Evolutionary conservation across 1,140 invertebrate species (phyloP).

Genomic region (Agrypnia vestita): DNA sequence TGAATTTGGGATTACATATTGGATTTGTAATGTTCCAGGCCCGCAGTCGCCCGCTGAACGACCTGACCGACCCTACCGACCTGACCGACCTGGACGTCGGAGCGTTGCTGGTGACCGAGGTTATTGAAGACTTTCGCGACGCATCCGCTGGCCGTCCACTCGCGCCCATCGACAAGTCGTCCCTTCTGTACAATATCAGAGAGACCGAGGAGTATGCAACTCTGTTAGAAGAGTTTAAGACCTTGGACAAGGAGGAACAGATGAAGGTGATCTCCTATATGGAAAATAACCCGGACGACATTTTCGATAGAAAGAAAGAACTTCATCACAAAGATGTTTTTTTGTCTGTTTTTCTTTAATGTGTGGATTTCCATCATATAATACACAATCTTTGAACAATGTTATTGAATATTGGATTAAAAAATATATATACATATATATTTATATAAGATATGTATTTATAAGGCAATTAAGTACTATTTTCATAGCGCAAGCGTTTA

Average conservation of each 20-base stretch:
- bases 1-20: too few species aligned
- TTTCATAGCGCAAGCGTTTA: too few species aligned
- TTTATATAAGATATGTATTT: too few species aligned
- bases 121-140: constrained; percentile 7
- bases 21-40: neutral
- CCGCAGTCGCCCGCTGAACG: neutral
- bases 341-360: neutral
- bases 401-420: too few species aligned
- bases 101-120: neutral
- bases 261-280: neutral
- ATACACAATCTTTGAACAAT: too few species aligned
- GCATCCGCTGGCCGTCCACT: neutral
- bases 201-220: constrained; percentile 21
- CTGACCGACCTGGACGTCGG: neutral
- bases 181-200: neutral
- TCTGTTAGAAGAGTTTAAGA: neutral
- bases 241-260: neutral
- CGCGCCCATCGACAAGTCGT: neutral
- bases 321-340: neutral
- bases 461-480: too few species aligned
- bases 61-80: neutral
- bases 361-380: too few species aligned
- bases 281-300: neutral
- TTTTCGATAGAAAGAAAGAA: neutral
- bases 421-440: too few species aligned